Percentiles rank a stretch among this genome's conserved stretches.
Conservation (phyloP, 2,888 invertebrate species). For the Trachelus stipa region DNA sequence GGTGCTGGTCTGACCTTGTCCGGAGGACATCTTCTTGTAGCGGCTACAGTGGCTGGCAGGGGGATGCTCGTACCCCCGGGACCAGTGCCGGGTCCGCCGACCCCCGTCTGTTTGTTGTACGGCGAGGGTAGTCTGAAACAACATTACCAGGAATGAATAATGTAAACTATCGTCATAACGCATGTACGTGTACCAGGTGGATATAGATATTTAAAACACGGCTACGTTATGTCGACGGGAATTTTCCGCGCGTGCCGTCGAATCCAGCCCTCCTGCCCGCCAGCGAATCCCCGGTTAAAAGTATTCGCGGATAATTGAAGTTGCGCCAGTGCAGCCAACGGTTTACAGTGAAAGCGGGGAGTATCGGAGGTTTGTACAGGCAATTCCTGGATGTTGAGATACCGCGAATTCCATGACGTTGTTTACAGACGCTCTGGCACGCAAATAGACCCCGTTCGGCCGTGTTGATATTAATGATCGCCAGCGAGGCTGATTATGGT, state of each 20-base stretch:
- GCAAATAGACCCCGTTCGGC: slow-evolving; percentile 1
- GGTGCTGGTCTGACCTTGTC: slow-evolving; percentile 84
- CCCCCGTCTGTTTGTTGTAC: slow-evolving; percentile 69
- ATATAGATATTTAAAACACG: too few relatives aligned
- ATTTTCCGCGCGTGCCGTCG: too few relatives aligned
- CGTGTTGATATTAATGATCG: background rate
- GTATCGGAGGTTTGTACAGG: background rate
- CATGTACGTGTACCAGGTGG: too few relatives aligned
- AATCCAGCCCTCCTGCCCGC: too few relatives aligned
- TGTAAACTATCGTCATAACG: background rate
- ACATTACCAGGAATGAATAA: slow-evolving; percentile 3
- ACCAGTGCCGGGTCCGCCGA: slow-evolving; percentile 68
- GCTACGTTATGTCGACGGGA: too few relatives aligned
- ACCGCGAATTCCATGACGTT: background rate
- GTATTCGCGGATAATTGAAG: too few relatives aligned
- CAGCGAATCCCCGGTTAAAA: too few relatives aligned
- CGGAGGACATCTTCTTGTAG: slow-evolving; percentile 81
- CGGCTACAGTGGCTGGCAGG: slow-evolving; percentile 81
- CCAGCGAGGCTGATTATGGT: too few relatives aligned
- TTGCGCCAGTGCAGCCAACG: too few relatives aligned
- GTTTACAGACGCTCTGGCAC: background rate
- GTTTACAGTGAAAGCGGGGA: background rate
- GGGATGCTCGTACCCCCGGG: slow-evolving; percentile 80
- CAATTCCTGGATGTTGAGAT: slow-evolving; percentile 1
- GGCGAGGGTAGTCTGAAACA: slow-evolving; percentile 59